A percentile compares a stretch with the other conserved stretches of the same genome.
phyloP scores from a whole-genome alignment of 2,888 invertebrate species.

The Agrochola litura region DNA sequence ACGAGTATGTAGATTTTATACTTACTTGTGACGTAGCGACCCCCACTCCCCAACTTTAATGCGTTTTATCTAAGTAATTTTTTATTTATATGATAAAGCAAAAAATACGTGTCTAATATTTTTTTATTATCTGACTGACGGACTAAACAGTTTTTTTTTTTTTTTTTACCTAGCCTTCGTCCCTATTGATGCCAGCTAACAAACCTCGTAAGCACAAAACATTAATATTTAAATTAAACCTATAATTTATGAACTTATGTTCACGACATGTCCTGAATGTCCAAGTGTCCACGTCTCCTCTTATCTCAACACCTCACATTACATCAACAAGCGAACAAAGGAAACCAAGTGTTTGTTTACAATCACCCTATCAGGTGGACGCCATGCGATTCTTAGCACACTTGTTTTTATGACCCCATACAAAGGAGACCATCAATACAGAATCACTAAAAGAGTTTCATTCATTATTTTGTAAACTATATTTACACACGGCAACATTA shows the following conservation, averaged over 20 bases:
- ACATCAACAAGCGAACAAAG: conserved; percentile 49
- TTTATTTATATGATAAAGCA: too few relatives aligned
- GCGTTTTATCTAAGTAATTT: too few relatives aligned
- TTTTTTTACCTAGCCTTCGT: too few relatives aligned
- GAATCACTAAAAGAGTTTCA: conserved; percentile 55
- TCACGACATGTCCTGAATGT: not conserved
- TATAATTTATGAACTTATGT: not conserved
- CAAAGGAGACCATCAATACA: conserved; percentile 45
- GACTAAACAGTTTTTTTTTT: too few relatives aligned
- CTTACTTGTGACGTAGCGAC: too few relatives aligned
- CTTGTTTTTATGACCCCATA: conserved; percentile 29
- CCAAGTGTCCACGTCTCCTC: not conserved
- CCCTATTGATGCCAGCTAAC: not conserved
- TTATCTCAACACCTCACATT: conserved; percentile 39
- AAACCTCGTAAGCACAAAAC: not conserved
- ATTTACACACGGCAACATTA: conserved; percentile 62
- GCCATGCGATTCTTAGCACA: conserved; percentile 42
- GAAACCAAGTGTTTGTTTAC: conserved; percentile 41
- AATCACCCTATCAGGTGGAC: conserved; percentile 35
- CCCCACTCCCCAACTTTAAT: too few relatives aligned
- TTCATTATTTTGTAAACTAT: conserved; percentile 61
- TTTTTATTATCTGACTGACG: too few relatives aligned
- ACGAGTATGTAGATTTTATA: too few relatives aligned
- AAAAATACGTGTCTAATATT: too few relatives aligned
- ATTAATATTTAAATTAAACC: too few relatives aligned